Evolutionary conservation across 2,888 invertebrate species (phyloP), one percentile per base, ranked within the genome.

Genomic region (Drosophila pseudotalamancana): DNA sequence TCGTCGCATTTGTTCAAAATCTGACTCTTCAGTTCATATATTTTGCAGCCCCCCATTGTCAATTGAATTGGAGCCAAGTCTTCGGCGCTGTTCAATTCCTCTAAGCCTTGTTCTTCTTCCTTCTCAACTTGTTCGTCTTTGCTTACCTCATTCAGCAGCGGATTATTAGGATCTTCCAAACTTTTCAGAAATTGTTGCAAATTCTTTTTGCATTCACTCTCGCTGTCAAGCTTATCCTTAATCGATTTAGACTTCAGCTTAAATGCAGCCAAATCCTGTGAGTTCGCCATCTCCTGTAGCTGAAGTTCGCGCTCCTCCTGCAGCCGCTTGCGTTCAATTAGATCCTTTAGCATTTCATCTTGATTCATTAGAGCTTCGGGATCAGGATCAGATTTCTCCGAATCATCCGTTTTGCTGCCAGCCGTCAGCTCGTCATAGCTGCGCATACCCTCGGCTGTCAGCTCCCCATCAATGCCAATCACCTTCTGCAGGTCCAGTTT

Each of bases 351-450:
- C n/a, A 88, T 51, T 8, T 75, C 55, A 49, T 80, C 75, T 3
- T 71, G 68, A 11, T 67, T 39, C 3, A 46, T 21, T 11, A 61
- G 0, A 0, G 56, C 55, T 2, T 19, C 18, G 1, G 43, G 60
- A 31, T 59, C 9, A n/a, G n/a, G n/a, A 6, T 37, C 19, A 4
- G 50, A 37, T 3, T 9, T 34, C 16, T 25, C 14, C 2, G 3
- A n/a, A 3, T 2, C 6, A 9, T 70, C 72, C 0, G 43, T 19
- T 9, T 68, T 79, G 29, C 84, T 55, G 21, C 54, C 77, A 0
- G 65, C 65, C 21, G 76, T 83, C 0, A 90, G 43, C 19, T 89
- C 88, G 11, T 78, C 82, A 29, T 84, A 88, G 43, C 81, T 86
- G 4, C 82, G 79, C 53, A 85, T 82, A 46, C 87, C 88, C 21